Conservation (phyloP, 2,797 vertebrate genomes). For the Melanotaenia boesemani region DNA sequence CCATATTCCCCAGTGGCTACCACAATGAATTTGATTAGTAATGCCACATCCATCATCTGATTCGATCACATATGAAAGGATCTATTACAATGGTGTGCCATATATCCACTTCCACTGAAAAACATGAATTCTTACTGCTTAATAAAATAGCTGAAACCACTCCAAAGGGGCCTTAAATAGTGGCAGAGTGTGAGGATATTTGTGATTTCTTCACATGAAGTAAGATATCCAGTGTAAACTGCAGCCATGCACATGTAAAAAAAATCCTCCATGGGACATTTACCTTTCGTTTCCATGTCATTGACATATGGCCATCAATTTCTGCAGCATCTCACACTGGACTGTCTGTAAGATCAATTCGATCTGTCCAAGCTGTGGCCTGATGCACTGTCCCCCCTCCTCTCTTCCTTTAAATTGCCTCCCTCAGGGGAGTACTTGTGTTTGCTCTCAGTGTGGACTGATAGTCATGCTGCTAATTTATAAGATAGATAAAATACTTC, state of each 20-base stretch:
- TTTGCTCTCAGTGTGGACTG: conserved; percentile 65
- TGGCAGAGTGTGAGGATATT: conserved; percentile 44
- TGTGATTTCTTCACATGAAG: conserved; percentile 76
- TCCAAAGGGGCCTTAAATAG: conserved; percentile 73
- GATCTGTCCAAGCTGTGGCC: conserved; percentile 59
- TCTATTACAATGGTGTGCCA: conserved; percentile 29
- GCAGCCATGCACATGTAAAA: conserved; percentile 65
- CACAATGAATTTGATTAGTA: conserved; percentile 74
- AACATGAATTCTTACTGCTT: conserved; percentile 74
- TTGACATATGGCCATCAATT: conserved; percentile 80
- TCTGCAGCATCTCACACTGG: conserved; percentile 61
- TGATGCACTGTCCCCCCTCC: conserved; percentile 51
- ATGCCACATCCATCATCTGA: conserved; percentile 73
- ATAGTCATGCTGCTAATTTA: conserved; percentile 77
- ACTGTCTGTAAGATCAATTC: conserved; percentile 79
- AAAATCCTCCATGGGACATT: conserved; percentile 71
- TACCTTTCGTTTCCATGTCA: conserved; percentile 78
- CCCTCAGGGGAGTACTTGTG: conserved; percentile 79
- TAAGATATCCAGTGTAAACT: conserved; percentile 66
- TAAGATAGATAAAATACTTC: conserved; percentile 77
- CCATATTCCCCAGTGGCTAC: conserved; percentile 58
- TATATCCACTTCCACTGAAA: conserved; percentile 69
- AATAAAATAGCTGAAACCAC: conserved; percentile 76
- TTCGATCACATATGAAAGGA: conserved; percentile 56
- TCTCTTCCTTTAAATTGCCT: conserved; percentile 69